Evolutionary conservation across 1,140 invertebrate genomes (phyloP).

Genomic region (Drosophila lacteicornis): DNA sequence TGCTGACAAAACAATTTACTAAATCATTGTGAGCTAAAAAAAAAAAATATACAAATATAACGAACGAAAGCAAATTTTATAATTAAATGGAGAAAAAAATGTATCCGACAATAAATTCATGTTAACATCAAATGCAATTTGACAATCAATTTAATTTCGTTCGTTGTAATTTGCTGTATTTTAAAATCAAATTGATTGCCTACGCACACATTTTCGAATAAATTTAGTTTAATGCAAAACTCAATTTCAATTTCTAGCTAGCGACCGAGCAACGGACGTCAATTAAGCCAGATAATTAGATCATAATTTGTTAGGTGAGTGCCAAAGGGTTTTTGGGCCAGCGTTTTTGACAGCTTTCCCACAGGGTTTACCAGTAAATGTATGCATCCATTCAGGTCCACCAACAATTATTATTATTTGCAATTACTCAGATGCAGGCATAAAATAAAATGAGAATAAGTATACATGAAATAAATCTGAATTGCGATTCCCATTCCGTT

Average conservation of each 20-base stretch:
- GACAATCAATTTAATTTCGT: slow-evolving; percentile 44
- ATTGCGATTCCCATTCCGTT: slow-evolving; percentile 9
- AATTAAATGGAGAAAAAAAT: slow-evolving; percentile 39
- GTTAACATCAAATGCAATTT: slow-evolving; percentile 46
- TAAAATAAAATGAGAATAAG: slow-evolving; percentile 21
- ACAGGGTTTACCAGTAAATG: not conserved
- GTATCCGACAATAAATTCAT: slow-evolving; percentile 33
- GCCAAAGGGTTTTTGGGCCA: slow-evolving; percentile 13
- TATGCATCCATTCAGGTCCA: not conserved
- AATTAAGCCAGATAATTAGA: slow-evolving; percentile 45
- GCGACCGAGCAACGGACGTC: slow-evolving; percentile 5
- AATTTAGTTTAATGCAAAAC: slow-evolving; percentile 37
- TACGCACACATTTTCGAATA: slow-evolving; percentile 6
- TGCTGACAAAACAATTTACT: slow-evolving; percentile 32
- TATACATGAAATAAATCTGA: slow-evolving; percentile 41
- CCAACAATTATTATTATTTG: slow-evolving; percentile 14
- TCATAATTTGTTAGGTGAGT: slow-evolving; percentile 38
- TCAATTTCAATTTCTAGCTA: slow-evolving; percentile 44
- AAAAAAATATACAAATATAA: not conserved
- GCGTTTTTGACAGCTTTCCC: slow-evolving; percentile 34
- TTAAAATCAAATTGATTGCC: slow-evolving; percentile 31
- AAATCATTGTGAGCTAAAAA: slow-evolving; percentile 15
- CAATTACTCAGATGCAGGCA: slow-evolving; percentile 30
- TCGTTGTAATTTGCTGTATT: slow-evolving; percentile 16
- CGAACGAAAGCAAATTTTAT: slow-evolving; percentile 25